phyloP scores from a whole-genome alignment of 2,888 invertebrate species.

The Lithodes maja region DNA sequence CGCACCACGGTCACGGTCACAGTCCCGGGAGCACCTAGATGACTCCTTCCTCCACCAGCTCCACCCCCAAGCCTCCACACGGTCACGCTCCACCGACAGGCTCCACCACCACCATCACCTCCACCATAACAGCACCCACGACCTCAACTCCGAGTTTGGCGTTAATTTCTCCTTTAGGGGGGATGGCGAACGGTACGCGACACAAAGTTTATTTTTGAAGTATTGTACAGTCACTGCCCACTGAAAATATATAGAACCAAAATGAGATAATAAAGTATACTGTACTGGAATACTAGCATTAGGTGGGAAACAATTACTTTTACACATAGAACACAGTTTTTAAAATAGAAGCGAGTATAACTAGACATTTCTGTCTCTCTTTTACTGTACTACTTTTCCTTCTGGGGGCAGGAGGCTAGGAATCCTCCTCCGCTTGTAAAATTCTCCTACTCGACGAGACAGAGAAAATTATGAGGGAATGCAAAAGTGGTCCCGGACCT shows the following conservation, averaged over 20 bases:
- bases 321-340: background rate
- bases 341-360: background rate
- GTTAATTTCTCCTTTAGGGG: conserved; percentile 60
- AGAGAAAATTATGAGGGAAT: no score
- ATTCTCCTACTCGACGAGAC: no score
- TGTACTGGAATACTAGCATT: background rate
- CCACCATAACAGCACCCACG: conserved; percentile 53
- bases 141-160: conserved; percentile 60
- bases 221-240: background rate
- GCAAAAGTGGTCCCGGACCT: no score
- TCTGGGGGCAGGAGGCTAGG: no score
- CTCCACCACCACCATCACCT: conserved; percentile 24
- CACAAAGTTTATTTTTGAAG: background rate
- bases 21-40: conserved; percentile 52
- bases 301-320: no score
- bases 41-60: conserved; percentile 55
- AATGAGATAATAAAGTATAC: background rate
- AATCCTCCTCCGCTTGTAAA: no score
- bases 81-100: conserved; percentile 50
- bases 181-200: conserved; percentile 59
- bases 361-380: background rate
- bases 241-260: background rate
- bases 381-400: no score
- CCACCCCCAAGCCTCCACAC: conserved; percentile 46
- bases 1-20: conserved; percentile 47